Base-by-base conservation (phyloP, 2,797 vertebrate species). In the Cottoperca gobio region DNA sequence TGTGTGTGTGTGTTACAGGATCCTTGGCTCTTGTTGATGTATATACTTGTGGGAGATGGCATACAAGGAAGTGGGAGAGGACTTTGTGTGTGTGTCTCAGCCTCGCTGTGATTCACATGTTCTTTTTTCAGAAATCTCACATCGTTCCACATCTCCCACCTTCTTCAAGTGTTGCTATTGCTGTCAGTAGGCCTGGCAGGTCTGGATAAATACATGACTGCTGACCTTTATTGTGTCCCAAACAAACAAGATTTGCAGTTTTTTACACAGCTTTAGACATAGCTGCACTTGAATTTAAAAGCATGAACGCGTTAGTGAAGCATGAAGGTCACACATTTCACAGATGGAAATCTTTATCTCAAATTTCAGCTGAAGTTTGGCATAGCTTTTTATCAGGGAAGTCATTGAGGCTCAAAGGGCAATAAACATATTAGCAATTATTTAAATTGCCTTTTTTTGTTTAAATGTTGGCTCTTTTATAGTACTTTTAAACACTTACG, bases 191-290 rank as follows among this genome's bases (percentile, higher is more conserved):
- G 21, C 63, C 45, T 50, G 54, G 68, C 75, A 73, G 70, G 68
- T 84, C 43, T 37, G 70, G 43, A 81, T 78, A 61, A 82, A 82
- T 81, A 84, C 84, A 87, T 39, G 67, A 70, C 70, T 37, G 59
- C 26, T 84, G 88, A 91, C 88, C 89, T 92, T 93, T 87, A 71
- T 75, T 81, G 72, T 77, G 60, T 81, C 69, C 77, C 59, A 77
- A 84, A 88, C 70, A 88, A 88, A 81, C 61, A 70, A 73, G 55
- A 80, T 61, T 68, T 78, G 39, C 65, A 46, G 23, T 83, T 68
- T 58, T 83, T 82, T 78, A 33, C 78, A 68, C 78, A 84, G 39
- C 50, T 79, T 76, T 66, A 37, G 45, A 80, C 49, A 60, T 70
- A 75, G 57, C 37, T 6, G 2, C 49, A 13, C 23, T 19, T 60